Conservation (phyloP, 2,888 invertebrate genomes). For the Andricus quercusramuli region DNA sequence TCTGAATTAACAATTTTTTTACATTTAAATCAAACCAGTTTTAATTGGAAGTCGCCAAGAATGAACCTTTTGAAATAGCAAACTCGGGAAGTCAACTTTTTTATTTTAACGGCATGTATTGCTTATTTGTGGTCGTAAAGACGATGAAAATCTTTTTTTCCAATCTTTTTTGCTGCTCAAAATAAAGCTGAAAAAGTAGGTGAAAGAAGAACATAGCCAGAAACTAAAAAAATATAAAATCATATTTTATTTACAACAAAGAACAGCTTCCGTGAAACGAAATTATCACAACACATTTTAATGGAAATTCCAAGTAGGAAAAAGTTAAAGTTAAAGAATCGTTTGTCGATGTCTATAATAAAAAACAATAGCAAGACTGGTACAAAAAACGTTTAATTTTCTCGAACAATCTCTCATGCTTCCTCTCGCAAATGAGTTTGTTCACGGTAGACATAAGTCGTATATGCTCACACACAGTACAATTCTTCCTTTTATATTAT, state of each 20-base stretch:
- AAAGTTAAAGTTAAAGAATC: neutral
- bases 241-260: constrained; percentile 23
- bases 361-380: constrained; percentile 24
- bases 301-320: constrained; percentile 16
- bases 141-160: too few relatives aligned
- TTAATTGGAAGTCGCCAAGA: too few relatives aligned
- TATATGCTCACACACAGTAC: constrained; percentile 4
- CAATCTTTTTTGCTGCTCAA: too few relatives aligned
- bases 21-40: too few relatives aligned
- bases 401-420: constrained; percentile 30
- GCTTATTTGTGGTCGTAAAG: too few relatives aligned
- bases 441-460: constrained; percentile 23
- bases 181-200: neutral
- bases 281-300: constrained; percentile 19
- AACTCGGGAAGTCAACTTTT: too few relatives aligned
- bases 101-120: too few relatives aligned
- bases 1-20: too few relatives aligned
- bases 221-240: constrained; percentile 22
- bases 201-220: neutral
- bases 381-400: constrained; percentile 28
- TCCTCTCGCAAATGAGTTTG: neutral
- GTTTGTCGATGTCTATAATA: neutral
- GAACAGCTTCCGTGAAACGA: constrained; percentile 1
- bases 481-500: neutral
- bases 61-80: too few relatives aligned